Evolutionary conservation across 64 coral and sea anemone species (phyloP).

Genomic region (Catalaphyllia jardinei): DNA sequence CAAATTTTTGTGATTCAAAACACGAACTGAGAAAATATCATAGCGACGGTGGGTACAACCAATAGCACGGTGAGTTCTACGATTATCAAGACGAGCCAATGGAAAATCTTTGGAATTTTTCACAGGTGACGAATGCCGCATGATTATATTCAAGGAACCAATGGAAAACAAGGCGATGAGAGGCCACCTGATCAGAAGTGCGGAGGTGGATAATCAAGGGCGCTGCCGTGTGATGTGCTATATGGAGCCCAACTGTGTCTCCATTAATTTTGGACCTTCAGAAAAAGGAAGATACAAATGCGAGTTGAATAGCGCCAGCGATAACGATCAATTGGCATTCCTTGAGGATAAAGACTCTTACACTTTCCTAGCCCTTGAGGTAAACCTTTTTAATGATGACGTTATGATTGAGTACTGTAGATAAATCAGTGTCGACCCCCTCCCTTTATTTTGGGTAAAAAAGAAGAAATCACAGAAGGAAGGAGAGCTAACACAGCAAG

Average conservation of each 20-base stretch:
- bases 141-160: background rate
- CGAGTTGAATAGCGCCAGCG: conserved; percentile 6
- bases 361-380: background rate
- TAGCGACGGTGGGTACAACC: no score
- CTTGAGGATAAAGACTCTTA: background rate
- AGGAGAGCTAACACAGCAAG: no score
- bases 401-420: background rate
- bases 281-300: background rate
- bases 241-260: conserved; percentile 17
- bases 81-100: no score
- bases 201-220: background rate
- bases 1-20: no score
- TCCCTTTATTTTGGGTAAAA: no score
- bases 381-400: background rate
- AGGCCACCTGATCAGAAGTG: background rate
- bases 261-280: background rate
- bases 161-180: background rate
- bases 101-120: background rate
- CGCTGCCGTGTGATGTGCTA: background rate
- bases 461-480: no score
- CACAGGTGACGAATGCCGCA: background rate
- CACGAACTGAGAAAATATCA: no score
- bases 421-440: no score
- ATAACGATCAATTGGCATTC: background rate
- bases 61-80: no score